These are phyloP conservation scores for Anguilla japonica DNA, from an alignment of 2,113 vertebrate species.

Conservation along the genomic window DNA sequence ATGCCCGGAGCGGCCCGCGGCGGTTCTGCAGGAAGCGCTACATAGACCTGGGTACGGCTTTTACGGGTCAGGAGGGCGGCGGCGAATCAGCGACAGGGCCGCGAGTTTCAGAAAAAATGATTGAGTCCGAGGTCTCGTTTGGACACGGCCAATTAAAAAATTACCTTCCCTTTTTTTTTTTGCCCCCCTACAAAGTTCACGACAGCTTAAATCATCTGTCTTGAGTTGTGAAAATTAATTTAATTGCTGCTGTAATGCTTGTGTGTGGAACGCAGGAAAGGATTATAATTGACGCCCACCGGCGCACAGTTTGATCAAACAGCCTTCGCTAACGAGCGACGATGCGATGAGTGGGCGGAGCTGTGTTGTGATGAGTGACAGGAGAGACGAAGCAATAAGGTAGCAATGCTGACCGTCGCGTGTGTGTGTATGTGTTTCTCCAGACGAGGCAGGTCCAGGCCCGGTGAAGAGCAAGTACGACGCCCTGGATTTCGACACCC, in stretches of 20 bases:
- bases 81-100: no score
- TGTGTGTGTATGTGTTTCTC: constrained; percentile 4
- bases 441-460: constrained; percentile 82
- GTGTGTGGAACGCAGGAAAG: no score
- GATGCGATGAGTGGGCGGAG: not conserved
- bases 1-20: constrained; percentile 69
- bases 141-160: no score
- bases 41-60: constrained; percentile 80
- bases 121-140: no score
- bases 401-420: not conserved
- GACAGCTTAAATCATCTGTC: no score
- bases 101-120: no score
- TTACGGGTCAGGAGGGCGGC: not conserved
- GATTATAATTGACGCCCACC: no score
- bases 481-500: constrained; percentile 97
- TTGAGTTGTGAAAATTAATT: no score
- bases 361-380: not conserved
- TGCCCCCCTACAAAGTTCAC: no score
- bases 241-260: no score
- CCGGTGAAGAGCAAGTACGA: constrained; percentile 96
- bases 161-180: no score
- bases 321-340: not conserved
- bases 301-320: no score
- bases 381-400: not conserved
- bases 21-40: constrained; percentile 88